Percentiles rank a stretch among this genome's conserved stretches.
Evolutionary conservation across 2,113 vertebrate genomes (phyloP).

Genomic region (Oreochromis tanganicae): DNA sequence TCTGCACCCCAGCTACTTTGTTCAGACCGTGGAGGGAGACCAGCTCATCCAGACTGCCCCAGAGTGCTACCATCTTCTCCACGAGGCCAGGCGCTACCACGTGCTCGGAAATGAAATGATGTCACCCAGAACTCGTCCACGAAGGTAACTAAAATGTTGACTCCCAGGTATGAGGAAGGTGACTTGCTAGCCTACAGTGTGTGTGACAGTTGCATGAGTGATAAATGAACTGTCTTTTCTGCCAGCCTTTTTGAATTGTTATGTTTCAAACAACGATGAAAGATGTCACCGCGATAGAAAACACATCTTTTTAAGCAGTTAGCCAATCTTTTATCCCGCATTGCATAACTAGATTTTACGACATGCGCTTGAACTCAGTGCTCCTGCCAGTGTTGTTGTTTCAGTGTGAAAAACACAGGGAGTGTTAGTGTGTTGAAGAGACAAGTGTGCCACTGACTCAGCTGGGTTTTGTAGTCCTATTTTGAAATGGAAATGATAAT

Average conservation of each 20-base stretch:
- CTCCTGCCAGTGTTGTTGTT: background rate
- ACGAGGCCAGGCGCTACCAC: constrained; percentile 94
- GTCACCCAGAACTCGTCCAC: constrained; percentile 93
- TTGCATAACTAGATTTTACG: background rate
- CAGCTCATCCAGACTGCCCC: constrained; percentile 92
- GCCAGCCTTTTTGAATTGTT: background rate
- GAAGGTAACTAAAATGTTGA: constrained; percentile 76
- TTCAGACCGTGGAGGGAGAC: constrained; percentile 97
- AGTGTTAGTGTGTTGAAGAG: constrained; percentile 30
- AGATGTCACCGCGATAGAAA: background rate
- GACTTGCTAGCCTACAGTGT: background rate
- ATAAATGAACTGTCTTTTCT: background rate
- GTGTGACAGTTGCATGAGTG: background rate
- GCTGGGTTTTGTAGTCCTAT: constrained; percentile 9
- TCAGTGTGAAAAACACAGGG: background rate
- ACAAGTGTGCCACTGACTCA: constrained; percentile 8
- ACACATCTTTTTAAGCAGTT: background rate
- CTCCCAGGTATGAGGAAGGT: background rate
- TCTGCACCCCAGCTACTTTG: constrained; percentile 96
- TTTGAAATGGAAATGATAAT: constrained; percentile 44
- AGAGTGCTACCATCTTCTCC: constrained; percentile 94
- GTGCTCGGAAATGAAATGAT: constrained; percentile 99
- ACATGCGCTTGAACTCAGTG: background rate
- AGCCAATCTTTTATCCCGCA: background rate
- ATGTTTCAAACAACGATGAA: background rate